phyloP scores from a whole-genome alignment of 1,140 invertebrate species.

The Euura saliciscinereae region DNA sequence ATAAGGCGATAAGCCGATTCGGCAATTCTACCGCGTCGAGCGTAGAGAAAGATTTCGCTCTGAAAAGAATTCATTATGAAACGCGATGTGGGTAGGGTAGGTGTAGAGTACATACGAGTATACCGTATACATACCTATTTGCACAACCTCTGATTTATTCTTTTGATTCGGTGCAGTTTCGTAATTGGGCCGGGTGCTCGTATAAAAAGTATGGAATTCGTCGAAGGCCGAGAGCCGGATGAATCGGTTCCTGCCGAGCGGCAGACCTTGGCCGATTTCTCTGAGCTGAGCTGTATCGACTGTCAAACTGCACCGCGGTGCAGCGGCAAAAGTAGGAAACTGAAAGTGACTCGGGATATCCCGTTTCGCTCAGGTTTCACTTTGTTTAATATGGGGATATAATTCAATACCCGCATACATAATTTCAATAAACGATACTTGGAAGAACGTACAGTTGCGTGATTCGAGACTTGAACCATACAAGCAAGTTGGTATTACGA shows the following conservation, averaged over 20 bases:
- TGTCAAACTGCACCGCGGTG: background rate
- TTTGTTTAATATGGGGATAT: background rate
- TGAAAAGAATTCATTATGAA: too few relatives aligned
- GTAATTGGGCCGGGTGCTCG: background rate
- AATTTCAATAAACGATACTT: too few relatives aligned
- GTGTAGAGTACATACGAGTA: background rate
- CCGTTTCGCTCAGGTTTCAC: background rate
- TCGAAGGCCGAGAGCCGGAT: background rate
- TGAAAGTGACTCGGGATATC: background rate
- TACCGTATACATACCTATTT: background rate
- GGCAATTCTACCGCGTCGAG: too few relatives aligned
- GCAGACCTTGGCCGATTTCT: background rate
- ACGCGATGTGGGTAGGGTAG: background rate
- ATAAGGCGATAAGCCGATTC: slow-evolving; percentile 44
- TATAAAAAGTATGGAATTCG: background rate
- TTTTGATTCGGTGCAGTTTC: background rate
- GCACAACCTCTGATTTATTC: background rate
- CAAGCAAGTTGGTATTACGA: too few relatives aligned
- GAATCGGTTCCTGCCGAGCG: background rate
- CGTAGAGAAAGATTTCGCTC: too few relatives aligned
- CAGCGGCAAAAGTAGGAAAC: background rate
- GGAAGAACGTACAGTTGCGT: too few relatives aligned
- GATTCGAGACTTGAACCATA: too few relatives aligned
- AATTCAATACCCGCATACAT: too few relatives aligned
- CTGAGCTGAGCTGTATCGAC: background rate